Conservation (phyloP, 2,113 vertebrate species). For the Empidonax traillii region DNA sequence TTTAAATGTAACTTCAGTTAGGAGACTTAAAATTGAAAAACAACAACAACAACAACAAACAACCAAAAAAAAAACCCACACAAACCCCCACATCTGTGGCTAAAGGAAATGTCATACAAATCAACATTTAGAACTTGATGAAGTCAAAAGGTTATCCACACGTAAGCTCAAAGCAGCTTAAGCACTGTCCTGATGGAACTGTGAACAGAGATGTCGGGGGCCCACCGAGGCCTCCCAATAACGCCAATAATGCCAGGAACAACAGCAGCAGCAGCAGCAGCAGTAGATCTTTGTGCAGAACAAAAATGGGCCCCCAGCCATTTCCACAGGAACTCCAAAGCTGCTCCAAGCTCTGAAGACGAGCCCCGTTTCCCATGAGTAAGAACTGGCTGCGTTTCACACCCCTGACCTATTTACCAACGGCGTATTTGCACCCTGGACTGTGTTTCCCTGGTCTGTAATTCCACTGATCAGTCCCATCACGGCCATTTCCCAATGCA, state of each 20-base stretch:
- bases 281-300: neutral
- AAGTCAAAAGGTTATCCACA: slow-evolving; percentile 21
- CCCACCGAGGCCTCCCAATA: neutral
- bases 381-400: neutral
- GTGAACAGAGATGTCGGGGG: neutral
- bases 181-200: neutral
- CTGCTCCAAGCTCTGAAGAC: neutral
- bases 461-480: neutral
- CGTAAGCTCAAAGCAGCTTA: slow-evolving; percentile 13
- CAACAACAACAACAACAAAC: neutral
- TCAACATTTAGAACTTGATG: slow-evolving; percentile 1
- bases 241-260: neutral
- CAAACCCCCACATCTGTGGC: neutral
- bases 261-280: neutral
- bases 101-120: slow-evolving; percentile 43
- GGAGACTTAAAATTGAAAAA: neutral
- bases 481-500: neutral
- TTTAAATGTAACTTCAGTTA: neutral
- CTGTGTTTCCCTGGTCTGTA: neutral
- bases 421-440: fast-evolving
- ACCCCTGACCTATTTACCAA: neutral
- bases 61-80: no score
- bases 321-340: neutral
- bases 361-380: fast-evolving
- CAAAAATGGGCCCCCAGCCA: neutral